A percentile compares a stretch with the other conserved stretches of the same genome.
phyloP scores from a whole-genome alignment of 64 coral and sea anemone genomes.

The Montipora foliosa region DNA sequence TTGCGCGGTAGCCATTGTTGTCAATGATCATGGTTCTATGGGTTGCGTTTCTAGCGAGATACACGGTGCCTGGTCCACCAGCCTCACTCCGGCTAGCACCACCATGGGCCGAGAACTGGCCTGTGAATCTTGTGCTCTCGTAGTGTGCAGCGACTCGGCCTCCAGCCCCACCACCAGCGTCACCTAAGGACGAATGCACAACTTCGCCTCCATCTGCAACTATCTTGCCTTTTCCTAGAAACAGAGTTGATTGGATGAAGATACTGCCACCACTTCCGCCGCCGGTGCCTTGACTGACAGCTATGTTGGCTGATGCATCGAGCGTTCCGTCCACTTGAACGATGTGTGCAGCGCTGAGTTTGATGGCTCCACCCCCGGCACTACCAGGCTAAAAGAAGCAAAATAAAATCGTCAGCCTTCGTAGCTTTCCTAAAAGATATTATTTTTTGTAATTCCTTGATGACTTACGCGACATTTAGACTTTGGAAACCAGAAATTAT shows the following conservation, averaged over 20 bases:
- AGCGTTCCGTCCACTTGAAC: conserved; percentile 86
- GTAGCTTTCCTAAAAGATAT: too few species aligned
- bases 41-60: conserved; percentile 54
- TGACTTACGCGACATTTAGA: too few species aligned
- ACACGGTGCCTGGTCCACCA: conserved; percentile 93
- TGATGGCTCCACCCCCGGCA: conserved; percentile 78
- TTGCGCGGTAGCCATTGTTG: conserved; percentile 81
- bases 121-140: conserved; percentile 64
- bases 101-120: conserved; percentile 75
- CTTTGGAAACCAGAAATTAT: too few species aligned
- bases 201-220: conserved; percentile 71
- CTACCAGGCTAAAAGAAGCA: conserved; percentile 67
- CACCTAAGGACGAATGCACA: conserved; percentile 30
- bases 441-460: too few species aligned
- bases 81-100: conserved; percentile 78
- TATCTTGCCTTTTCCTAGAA: conserved; percentile 89
- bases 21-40: conserved; percentile 77
- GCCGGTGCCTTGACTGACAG: conserved; percentile 78
- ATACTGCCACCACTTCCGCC: conserved; percentile 97
- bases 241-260: conserved; percentile 51
- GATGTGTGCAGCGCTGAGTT: conserved; percentile 44
- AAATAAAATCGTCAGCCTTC: neutral
- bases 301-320: conserved; percentile 83
- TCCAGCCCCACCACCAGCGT: conserved; percentile 94
- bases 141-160: conserved; percentile 83